Base-by-base conservation (phyloP, 2,113 vertebrate species). In the Geococcyx californianus region DNA sequence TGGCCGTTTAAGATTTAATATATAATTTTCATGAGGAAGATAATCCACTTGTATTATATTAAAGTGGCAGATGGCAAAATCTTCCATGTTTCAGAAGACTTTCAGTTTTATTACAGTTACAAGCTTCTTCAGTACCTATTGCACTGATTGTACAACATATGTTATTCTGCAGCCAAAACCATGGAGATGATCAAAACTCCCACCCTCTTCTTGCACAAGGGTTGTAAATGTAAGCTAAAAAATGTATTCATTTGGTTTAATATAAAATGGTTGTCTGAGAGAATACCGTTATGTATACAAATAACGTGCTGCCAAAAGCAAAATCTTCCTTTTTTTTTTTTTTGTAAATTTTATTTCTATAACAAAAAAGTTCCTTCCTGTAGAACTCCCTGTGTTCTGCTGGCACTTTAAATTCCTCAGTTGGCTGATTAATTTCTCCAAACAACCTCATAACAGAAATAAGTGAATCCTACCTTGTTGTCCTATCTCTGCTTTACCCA, bases 51-150 rank as follows among this genome's bases (percentile, higher is more conserved):
- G 56, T 76, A 82, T 72, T 88, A 90, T 78, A 92, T 75, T 91
- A 76, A 87, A 86, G 76, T 49, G 58, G 72, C 95, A 93, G 95
- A 95, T 94, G 92, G 94, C 67, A 89, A 94, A 93, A 94, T 94
- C 88, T 94, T 95, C 90, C 66, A 79, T 33, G 60, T 17, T 94
- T 76, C 1, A 68, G 89, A 79, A 82, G 67, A 94, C 79, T 93
- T 82, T 24, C 68, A 51, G 58, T 94, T 93, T 92, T 86, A 92
- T 84, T 94, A 89, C 45, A 70, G 75, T 49, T 77, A 78, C 16
- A 55, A 73, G n/a, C 34, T 90, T 85, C 92, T 93, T 74, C 72
- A 66, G 38, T 45, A 87, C 81, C 73, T 91, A 90, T 29, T 81
- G 72, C 70, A 87, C 3, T 16, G 62, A 94, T 89, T 93, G 95